Evolutionary conservation across 2,797 vertebrate genomes (phyloP), one percentile per base, ranked within the genome.

Genomic region (Cichlasoma orientale): DNA sequence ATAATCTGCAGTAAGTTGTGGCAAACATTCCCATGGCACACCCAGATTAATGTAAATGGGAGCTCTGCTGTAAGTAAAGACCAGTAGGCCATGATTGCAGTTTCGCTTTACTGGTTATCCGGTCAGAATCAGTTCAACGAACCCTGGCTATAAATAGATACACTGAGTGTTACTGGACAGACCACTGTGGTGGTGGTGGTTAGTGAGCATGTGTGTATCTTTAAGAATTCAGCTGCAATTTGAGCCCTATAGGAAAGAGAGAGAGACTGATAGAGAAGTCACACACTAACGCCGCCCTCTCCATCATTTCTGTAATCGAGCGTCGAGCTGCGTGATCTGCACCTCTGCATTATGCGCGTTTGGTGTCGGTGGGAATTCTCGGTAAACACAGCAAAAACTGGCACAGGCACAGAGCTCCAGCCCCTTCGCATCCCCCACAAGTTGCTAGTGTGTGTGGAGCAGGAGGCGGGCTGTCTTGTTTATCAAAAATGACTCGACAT

Each of bases 161-260:
- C 53, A 47, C 56, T 23, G 68, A 66, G 14, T 18, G 59, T 66
- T 66, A 18, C 16, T 66, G 59, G 38, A 66, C 59, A 66, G 59
- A 19, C 59, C 44, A 7, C 23, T 47, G 38, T 47, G 61, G 14
- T 63, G 82, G 68, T 77, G 56, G 56, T 72, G 83, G 71, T 79
- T 72, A 36, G 72, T 36, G 68, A 38, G 55, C 73, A 84, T 78
- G 79, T 78, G 63, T 95, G 84, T 91, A 11, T 88, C 94, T 96
- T 95, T 95, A 95, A 95, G 94, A 90, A 85, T 78, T 75, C 85
- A 77, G 82, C 69, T 93, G 94, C 92, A 94, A 95, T 88, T 85
- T 86, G 93, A 95, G 87, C 57, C 57, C 68, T 41, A 74, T 58
- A 68, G 59, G 70, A 56, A 81, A 55, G 77, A 56, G 29, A 55